phyloP scores from a whole-genome alignment of 2,888 invertebrate species.

The Seira musarum region DNA sequence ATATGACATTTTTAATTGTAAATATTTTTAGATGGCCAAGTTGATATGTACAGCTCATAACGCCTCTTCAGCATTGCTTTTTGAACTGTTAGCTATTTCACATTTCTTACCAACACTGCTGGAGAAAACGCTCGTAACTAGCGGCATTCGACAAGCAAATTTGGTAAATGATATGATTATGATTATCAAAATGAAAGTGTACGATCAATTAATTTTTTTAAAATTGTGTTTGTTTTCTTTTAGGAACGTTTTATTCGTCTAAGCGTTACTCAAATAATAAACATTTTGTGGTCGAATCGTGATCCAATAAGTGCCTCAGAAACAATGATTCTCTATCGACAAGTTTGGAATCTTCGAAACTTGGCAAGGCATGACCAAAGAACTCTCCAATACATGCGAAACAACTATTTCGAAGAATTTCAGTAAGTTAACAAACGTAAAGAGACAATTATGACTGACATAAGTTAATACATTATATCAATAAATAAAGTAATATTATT shows the following conservation, averaged over 20 bases:
- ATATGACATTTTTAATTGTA: too few relatives aligned
- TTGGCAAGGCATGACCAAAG: conserved; percentile 53
- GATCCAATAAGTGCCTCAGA: conserved; percentile 58
- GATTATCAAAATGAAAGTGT: neutral
- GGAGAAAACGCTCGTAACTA: conserved; percentile 60
- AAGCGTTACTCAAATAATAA: conserved; percentile 67
- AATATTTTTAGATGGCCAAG: conserved; percentile 61
- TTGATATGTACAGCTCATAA: conserved; percentile 63
- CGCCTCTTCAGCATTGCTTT: conserved; percentile 64
- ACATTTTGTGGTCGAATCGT: conserved; percentile 62
- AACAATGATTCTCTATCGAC: conserved; percentile 62
- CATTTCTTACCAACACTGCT: conserved; percentile 64
- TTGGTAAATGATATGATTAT: conserved; percentile 55
- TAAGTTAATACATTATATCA: neutral
- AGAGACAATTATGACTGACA: too few relatives aligned
- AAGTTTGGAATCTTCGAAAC: conserved; percentile 62
- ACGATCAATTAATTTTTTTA: neutral
- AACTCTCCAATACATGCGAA: conserved; percentile 61
- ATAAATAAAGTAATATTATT: too few relatives aligned
- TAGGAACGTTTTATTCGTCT: conserved; percentile 64
- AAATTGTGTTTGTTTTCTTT: neutral
- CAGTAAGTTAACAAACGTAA: conserved; percentile 64
- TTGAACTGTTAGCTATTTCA: conserved; percentile 66
- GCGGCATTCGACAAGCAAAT: conserved; percentile 48
- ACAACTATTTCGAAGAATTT: conserved; percentile 67